A percentile compares a stretch with the other conserved stretches of the same genome.
Conservation (phyloP, 2,113 vertebrate genomes). For the Eidolon helvum region DNA sequence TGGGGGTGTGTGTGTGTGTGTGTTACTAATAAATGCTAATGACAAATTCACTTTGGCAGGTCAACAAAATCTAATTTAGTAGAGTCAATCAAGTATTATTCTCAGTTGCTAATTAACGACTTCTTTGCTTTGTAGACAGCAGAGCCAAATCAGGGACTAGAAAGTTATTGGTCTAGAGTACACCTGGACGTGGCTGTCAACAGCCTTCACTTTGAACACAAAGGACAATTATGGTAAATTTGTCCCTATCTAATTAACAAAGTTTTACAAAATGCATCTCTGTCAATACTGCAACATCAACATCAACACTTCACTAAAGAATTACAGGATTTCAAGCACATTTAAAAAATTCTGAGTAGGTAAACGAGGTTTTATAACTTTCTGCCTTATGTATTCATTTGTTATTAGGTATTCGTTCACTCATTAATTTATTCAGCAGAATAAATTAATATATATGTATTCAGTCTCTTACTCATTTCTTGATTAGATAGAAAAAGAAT, state of each 20-base stretch:
- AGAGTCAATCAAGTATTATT: slow-evolving; percentile 58
- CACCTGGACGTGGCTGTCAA: slow-evolving; percentile 38
- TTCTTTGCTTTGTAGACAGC: slow-evolving; percentile 41
- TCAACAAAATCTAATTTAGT: slow-evolving; percentile 73
- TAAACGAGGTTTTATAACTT: background rate
- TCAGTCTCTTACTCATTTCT: background rate
- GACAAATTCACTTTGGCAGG: slow-evolving; percentile 63
- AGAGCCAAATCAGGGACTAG: slow-evolving; percentile 44
- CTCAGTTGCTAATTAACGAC: slow-evolving; percentile 61
- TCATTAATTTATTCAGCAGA: background rate
- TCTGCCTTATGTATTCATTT: background rate
- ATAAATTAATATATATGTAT: background rate
- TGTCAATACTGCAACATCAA: background rate
- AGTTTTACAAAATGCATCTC: slow-evolving; percentile 23
- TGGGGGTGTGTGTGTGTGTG: background rate
- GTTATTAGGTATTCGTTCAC: background rate
- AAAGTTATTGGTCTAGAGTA: slow-evolving; percentile 48
- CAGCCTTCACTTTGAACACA: slow-evolving; percentile 44
- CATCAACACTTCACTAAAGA: background rate
- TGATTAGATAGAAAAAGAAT: slow-evolving; percentile 5
- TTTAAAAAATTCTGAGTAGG: background rate
- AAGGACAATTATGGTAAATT: slow-evolving; percentile 52
- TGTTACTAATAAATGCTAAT: slow-evolving; percentile 47
- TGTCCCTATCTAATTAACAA: slow-evolving; percentile 15
- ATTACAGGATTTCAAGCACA: background rate